Percentiles rank a stretch among this genome's conserved stretches.
These are phyloP conservation scores for Prietella phreatophila DNA, from an alignment of 2,113 vertebrate species.

Conservation along the genomic window DNA sequence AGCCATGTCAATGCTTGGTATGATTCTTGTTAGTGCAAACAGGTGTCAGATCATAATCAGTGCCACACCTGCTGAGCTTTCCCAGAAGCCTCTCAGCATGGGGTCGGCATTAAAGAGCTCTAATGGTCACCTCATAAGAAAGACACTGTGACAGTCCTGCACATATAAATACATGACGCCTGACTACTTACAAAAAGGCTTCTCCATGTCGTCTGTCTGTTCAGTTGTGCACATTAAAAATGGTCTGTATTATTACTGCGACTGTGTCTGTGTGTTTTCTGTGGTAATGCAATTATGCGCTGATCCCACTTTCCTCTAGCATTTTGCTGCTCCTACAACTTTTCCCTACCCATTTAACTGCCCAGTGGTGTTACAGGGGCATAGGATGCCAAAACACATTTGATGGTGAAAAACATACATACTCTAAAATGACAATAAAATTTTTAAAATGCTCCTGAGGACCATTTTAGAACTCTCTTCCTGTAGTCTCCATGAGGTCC, in stretches of 20 bases:
- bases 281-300: slow-evolving; percentile 19
- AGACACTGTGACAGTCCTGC: slow-evolving; percentile 37
- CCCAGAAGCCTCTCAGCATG: slow-evolving; percentile 67
- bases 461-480: slow-evolving; percentile 68
- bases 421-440: slow-evolving; percentile 69
- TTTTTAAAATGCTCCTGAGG: slow-evolving; percentile 71
- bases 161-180: slow-evolving; percentile 24
- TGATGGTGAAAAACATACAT: slow-evolving; percentile 52
- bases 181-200: slow-evolving; percentile 10
- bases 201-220: neutral
- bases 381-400: slow-evolving; percentile 65
- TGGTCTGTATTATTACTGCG: neutral
- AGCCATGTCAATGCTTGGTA: slow-evolving; percentile 34
- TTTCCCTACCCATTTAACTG: slow-evolving; percentile 64
- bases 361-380: slow-evolving; percentile 59
- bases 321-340: slow-evolving; percentile 57
- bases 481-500: slow-evolving; percentile 68
- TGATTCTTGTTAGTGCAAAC: slow-evolving; percentile 63
- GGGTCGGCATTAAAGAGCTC: slow-evolving; percentile 61
- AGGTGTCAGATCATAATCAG: slow-evolving; percentile 69
- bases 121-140: slow-evolving; percentile 60
- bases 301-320: slow-evolving; percentile 52
- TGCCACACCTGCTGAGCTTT: slow-evolving; percentile 67
- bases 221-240: neutral
- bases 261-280: slow-evolving; percentile 22